Conservation (phyloP, 2,113 vertebrate genomes). For the Rhinichthys klamathensis region DNA sequence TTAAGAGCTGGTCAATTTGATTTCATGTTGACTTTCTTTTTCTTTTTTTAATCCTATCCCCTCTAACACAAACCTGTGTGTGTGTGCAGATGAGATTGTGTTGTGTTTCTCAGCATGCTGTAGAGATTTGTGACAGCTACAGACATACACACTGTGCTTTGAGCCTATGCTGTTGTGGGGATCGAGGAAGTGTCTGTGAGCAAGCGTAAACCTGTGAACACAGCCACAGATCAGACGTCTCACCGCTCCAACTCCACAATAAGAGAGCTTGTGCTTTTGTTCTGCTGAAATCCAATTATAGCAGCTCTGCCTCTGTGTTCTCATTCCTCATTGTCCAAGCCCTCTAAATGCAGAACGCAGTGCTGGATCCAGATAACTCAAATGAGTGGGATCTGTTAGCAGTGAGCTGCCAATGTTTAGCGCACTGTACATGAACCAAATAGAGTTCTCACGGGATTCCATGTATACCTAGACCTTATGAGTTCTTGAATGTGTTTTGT, state of each 20-base stretch:
- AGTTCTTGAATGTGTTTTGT: constrained; percentile 8
- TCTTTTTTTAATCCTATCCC: background rate
- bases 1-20: background rate
- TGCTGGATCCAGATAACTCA: constrained; percentile 14
- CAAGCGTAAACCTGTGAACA: constrained; percentile 29
- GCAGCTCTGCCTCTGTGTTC: constrained; percentile 28
- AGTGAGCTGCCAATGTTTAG: constrained; percentile 27
- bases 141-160: constrained; percentile 37
- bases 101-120: constrained; percentile 50
- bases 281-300: constrained; percentile 55
- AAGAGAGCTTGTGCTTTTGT: constrained; percentile 42
- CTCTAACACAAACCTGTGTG: background rate
- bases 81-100: constrained; percentile 30
- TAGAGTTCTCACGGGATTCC: constrained; percentile 5
- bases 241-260: constrained; percentile 24
- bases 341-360: background rate
- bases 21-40: background rate
- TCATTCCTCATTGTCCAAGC: constrained; percentile 30
- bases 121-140: constrained; percentile 44
- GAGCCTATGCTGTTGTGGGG: constrained; percentile 27
- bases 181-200: constrained; percentile 36
- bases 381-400: constrained; percentile 16
- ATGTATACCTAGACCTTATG: constrained; percentile 22
- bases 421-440: constrained; percentile 11
- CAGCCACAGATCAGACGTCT: constrained; percentile 34